phyloP scores from a whole-genome alignment of 2,113 vertebrate genomes.

The Cathartes aura region DNA sequence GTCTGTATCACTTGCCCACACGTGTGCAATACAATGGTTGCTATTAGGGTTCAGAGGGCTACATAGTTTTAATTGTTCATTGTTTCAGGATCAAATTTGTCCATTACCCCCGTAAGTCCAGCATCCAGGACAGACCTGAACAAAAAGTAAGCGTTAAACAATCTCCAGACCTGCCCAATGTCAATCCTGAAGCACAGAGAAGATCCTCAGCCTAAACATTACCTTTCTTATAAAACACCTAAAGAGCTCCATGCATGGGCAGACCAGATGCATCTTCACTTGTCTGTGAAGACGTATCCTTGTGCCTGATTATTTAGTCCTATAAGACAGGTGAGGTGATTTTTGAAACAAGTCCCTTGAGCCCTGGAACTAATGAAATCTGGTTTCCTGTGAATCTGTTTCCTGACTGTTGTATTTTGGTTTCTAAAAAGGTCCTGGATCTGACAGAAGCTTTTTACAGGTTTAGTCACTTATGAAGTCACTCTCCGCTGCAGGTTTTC shows the following conservation, averaged over 20 bases:
- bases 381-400: not conserved
- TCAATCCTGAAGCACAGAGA: not conserved
- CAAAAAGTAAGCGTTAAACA: not conserved
- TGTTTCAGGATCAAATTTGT: not conserved
- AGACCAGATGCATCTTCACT: not conserved
- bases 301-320: not conserved
- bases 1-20: not conserved
- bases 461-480: not conserved
- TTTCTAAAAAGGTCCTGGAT: not conserved
- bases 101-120: not conserved
- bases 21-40: not conserved
- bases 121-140: not conserved
- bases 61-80: not conserved
- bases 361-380: not conserved
- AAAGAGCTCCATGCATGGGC: not conserved
- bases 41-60: not conserved
- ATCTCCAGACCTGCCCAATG: not conserved
- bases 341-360: not conserved
- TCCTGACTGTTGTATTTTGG: not conserved
- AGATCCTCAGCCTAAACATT: not conserved
- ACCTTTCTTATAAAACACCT: not conserved
- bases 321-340: not conserved
- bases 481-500: not conserved
- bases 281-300: not conserved
- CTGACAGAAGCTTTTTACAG: not conserved